A percentile compares a stretch with the other conserved stretches of the same genome.
These are phyloP conservation scores for Elmis aenea DNA, from an alignment of 2,888 invertebrate genomes.

Conservation along the genomic window DNA sequence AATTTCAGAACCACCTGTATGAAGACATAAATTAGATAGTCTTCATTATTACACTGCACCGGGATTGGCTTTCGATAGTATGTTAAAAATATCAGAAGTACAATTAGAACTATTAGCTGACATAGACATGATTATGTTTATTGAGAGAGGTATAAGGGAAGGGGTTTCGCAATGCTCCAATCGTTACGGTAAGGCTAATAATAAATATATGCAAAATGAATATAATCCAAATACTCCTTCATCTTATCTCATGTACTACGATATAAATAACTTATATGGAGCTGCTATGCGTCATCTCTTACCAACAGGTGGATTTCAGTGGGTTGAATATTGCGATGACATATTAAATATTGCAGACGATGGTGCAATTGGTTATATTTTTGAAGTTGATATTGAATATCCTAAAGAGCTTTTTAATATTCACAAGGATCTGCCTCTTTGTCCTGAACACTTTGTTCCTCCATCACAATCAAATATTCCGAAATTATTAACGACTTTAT, in stretches of 20 bases:
- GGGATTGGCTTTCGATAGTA: slow-evolving; percentile 29
- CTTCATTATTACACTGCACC: slow-evolving; percentile 22
- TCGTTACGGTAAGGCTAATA: slow-evolving; percentile 31
- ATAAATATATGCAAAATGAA: slow-evolving; percentile 30
- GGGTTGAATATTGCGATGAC: slow-evolving; percentile 5
- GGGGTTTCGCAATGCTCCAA: slow-evolving; percentile 24
- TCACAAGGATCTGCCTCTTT: slow-evolving; percentile 15
- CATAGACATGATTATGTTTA: slow-evolving; percentile 33
- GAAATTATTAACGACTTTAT: slow-evolving; percentile 19
- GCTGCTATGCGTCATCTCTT: slow-evolving; percentile 18
- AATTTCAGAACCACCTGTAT: slow-evolving; percentile 31
- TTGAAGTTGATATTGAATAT: slow-evolving; percentile 10
- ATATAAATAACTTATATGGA: slow-evolving; percentile 23
- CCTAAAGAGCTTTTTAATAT: slow-evolving; percentile 12
- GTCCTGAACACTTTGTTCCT: slow-evolving; percentile 6
- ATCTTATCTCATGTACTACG: slow-evolving; percentile 18
- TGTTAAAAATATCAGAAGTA: slow-evolving; percentile 33
- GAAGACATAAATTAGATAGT: slow-evolving; percentile 25
- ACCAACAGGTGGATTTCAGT: slow-evolving; percentile 17
- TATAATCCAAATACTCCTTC: slow-evolving; percentile 19
- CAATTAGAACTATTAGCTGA: slow-evolving; percentile 35
- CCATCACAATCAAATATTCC: slow-evolving; percentile 10
- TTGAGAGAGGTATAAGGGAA: slow-evolving; percentile 16
- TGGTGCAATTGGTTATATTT: slow-evolving; percentile 3
- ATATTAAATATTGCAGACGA: slow-evolving; percentile 3